Conservation (phyloP, 2,113 vertebrate species). For the Desmodus rotundus region DNA sequence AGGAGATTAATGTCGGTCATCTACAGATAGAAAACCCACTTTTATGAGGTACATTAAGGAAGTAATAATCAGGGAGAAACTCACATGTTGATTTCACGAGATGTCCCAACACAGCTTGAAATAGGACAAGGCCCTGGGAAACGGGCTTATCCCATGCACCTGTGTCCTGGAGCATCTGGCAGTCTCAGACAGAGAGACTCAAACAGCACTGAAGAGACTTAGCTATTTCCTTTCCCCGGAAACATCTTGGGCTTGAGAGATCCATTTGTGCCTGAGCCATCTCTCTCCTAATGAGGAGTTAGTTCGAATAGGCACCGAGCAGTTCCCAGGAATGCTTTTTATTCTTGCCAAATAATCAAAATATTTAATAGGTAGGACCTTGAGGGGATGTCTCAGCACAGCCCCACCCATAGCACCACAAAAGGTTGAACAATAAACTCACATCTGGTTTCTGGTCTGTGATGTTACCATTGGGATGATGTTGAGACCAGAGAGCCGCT, state of each 20-base stretch:
- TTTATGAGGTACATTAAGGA: background rate
- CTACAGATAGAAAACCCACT: background rate
- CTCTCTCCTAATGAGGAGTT: background rate
- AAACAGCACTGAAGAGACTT: constrained; percentile 50
- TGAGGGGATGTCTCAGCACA: background rate
- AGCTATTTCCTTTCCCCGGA: constrained; percentile 62
- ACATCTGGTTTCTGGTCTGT: constrained; percentile 66
- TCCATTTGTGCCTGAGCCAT: constrained; percentile 25
- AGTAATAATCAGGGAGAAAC: constrained; percentile 4
- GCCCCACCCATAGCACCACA: background rate
- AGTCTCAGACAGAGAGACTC: background rate
- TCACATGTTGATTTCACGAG: constrained; percentile 13
- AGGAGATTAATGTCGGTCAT: background rate
- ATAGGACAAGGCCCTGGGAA: constrained; percentile 25
- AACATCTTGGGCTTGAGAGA: background rate
- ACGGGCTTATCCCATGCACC: constrained; percentile 23
- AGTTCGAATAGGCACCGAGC: background rate
- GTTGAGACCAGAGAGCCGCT: background rate
- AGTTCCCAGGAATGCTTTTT: background rate
- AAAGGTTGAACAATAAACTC: constrained; percentile 27
- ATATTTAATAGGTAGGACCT: background rate
- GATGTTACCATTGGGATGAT: constrained; percentile 22
- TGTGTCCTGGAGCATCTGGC: constrained; percentile 67
- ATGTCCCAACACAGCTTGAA: constrained; percentile 51
- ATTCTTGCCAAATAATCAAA: constrained; percentile 22